These are phyloP conservation scores for Plecotus auritus DNA, from an alignment of 2,113 vertebrate species.

Conservation along the genomic window DNA sequence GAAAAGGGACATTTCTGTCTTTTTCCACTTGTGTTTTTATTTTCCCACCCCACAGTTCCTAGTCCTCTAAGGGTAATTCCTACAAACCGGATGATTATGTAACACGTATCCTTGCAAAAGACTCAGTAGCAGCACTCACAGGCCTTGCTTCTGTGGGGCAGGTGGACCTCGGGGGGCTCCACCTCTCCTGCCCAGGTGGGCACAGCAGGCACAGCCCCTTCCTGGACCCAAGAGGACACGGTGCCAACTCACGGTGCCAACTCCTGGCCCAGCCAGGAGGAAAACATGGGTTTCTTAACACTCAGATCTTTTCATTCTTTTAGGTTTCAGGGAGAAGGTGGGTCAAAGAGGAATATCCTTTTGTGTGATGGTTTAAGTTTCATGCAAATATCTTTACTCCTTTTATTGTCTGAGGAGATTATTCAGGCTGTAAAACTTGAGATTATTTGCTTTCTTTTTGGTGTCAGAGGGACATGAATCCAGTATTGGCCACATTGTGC, in stretches of 20 bases:
- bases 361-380: neutral
- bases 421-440: neutral
- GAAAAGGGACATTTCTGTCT: neutral
- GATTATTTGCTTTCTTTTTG: neutral
- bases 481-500: neutral
- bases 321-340: neutral
- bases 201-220: neutral
- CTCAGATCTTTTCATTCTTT: neutral
- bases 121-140: rapidly evolving
- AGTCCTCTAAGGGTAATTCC: neutral
- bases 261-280: rapidly evolving
- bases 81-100: neutral
- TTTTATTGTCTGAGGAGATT: neutral
- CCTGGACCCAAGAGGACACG: neutral
- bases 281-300: rapidly evolving
- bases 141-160: neutral
- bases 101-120: neutral
- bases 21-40: neutral
- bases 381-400: neutral
- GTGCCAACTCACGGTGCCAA: rapidly evolving
- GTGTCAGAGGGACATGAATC: neutral
- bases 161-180: neutral
- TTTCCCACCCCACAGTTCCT: neutral
- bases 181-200: neutral
- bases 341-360: neutral